Conservation (phyloP, 2,113 vertebrate genomes). For the Podarcis cretensis region DNA sequence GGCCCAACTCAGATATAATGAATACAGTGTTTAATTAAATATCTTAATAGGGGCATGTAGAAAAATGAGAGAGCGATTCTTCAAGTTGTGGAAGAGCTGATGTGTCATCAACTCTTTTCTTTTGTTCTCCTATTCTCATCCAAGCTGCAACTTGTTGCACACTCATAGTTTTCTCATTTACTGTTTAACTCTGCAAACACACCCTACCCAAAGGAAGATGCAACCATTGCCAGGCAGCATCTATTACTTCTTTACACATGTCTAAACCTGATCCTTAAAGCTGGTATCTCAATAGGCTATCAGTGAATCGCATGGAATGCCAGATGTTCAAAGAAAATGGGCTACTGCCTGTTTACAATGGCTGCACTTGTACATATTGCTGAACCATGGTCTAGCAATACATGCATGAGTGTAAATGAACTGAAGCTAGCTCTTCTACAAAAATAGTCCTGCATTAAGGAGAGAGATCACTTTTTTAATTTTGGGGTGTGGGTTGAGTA, state of each 20-base stretch:
- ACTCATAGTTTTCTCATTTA: neutral
- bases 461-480: neutral
- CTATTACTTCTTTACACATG: neutral
- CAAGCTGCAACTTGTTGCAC: neutral
- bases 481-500: neutral
- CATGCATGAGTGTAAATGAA: neutral
- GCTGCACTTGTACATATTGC: neutral
- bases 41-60: neutral
- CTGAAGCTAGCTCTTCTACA: neutral
- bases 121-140: neutral
- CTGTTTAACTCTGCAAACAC: neutral
- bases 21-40: neutral
- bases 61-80: neutral
- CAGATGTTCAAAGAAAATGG: neutral
- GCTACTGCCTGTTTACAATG: neutral
- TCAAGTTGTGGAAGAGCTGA: neutral
- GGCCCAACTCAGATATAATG: neutral
- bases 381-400: neutral
- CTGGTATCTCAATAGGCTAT: neutral
- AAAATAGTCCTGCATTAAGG: neutral
- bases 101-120: neutral
- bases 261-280: neutral
- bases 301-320: neutral
- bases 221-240: neutral
- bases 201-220: neutral